phyloP scores from a whole-genome alignment of 2,113 vertebrate species.

The Oncorhynchus nerka region DNA sequence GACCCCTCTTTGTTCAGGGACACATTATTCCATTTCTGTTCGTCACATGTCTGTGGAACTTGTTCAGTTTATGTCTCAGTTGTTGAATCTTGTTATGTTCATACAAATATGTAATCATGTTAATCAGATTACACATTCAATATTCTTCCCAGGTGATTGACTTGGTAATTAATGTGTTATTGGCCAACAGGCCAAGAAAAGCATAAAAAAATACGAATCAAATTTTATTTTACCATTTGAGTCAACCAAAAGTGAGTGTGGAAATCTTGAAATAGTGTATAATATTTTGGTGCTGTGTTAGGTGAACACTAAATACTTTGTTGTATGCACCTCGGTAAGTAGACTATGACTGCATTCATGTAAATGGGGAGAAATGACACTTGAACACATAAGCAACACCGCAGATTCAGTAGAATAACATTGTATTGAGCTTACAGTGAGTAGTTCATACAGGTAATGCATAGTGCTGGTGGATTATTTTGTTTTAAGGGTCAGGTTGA shows the following conservation, averaged over 20 bases:
- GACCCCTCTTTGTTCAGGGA: too few relatives aligned
- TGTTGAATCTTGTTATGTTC: too few relatives aligned
- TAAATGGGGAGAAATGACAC: background rate
- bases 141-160: background rate
- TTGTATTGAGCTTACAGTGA: background rate
- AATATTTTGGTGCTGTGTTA: too few relatives aligned
- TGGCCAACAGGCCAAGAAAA: background rate
- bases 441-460: background rate
- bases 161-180: background rate
- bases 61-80: too few relatives aligned
- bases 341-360: background rate
- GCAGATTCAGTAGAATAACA: background rate
- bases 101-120: too few relatives aligned
- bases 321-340: background rate
- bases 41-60: too few relatives aligned
- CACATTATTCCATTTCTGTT: too few relatives aligned
- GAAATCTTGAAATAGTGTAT: too few relatives aligned
- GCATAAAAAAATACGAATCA: background rate
- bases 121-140: too few relatives aligned
- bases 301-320: background rate
- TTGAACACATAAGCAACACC: background rate
- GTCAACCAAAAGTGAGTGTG: background rate
- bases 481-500: background rate
- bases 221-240: background rate
- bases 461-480: conserved; percentile 1